phyloP scores from a whole-genome alignment of 2,113 vertebrate genomes.

The Physeter macrocephalus region DNA sequence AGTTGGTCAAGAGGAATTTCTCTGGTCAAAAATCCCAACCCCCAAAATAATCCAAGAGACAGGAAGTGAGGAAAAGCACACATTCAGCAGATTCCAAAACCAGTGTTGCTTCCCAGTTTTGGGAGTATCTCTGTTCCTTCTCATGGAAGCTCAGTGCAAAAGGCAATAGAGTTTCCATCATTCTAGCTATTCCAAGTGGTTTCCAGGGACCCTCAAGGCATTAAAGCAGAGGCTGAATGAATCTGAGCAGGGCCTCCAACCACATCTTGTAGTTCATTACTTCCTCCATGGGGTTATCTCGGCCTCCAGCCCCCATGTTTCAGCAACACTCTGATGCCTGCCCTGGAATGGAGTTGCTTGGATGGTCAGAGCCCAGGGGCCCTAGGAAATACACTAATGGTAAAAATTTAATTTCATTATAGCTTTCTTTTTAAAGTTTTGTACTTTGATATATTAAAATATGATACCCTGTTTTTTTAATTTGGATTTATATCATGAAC shows the following conservation, averaged over 20 bases:
- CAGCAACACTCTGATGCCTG: background rate
- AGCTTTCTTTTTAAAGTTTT: background rate
- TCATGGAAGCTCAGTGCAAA: background rate
- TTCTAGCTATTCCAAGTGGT: background rate
- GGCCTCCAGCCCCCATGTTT: too few species aligned
- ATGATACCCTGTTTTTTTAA: background rate
- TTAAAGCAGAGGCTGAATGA: background rate
- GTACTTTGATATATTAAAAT: background rate
- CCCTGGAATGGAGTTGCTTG: background rate
- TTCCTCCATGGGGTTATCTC: too few species aligned
- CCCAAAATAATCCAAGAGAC: background rate
- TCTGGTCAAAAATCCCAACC: background rate
- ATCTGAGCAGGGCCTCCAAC: background rate
- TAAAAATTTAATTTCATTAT: background rate
- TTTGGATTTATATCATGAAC: background rate
- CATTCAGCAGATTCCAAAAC: background rate
- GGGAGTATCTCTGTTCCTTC: background rate
- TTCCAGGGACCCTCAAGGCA: background rate
- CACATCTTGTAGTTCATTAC: background rate
- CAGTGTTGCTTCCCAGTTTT: background rate
- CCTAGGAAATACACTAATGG: background rate
- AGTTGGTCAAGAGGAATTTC: background rate
- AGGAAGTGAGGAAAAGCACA: background rate
- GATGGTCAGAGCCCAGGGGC: background rate
- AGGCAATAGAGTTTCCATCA: background rate